Conservation (phyloP, 1,140 invertebrate genomes). For the Pseudomyrmex cubaensis region DNA sequence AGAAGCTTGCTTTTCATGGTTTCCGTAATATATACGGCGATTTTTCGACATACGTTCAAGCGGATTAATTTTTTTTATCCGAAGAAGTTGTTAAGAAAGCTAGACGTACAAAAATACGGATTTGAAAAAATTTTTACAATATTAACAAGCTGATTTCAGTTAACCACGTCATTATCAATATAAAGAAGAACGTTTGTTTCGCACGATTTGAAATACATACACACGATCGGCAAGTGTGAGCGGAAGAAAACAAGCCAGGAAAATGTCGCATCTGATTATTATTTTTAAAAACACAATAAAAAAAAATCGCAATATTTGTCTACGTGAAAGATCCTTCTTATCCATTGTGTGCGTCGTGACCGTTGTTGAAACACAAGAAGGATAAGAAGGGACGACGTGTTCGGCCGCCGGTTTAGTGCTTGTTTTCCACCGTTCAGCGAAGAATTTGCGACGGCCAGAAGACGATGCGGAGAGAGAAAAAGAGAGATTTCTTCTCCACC, state of each 20-base stretch:
- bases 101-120: too few species aligned
- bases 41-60: conserved; percentile 1
- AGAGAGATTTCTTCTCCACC: conserved; percentile 53
- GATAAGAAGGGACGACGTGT: conserved; percentile 40
- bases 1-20: conserved; percentile 17
- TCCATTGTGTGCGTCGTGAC: neutral
- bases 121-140: too few species aligned
- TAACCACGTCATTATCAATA: too few species aligned
- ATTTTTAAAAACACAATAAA: too few species aligned
- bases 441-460: conserved; percentile 61
- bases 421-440: conserved; percentile 57
- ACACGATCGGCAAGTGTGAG: too few species aligned
- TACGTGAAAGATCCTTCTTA: neutral
- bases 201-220: too few species aligned
- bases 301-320: neutral
- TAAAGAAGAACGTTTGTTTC: too few species aligned
- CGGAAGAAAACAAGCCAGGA: too few species aligned
- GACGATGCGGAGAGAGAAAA: conserved; percentile 56
- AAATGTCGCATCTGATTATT: too few species aligned
- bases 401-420: conserved; percentile 43
- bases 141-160: too few species aligned
- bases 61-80: neutral
- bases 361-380: conserved; percentile 35
- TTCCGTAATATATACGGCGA: conserved; percentile 1
- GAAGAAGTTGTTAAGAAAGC: too few species aligned